phyloP scores from a whole-genome alignment of 2,888 invertebrate species.

The Cephus pulcher region DNA sequence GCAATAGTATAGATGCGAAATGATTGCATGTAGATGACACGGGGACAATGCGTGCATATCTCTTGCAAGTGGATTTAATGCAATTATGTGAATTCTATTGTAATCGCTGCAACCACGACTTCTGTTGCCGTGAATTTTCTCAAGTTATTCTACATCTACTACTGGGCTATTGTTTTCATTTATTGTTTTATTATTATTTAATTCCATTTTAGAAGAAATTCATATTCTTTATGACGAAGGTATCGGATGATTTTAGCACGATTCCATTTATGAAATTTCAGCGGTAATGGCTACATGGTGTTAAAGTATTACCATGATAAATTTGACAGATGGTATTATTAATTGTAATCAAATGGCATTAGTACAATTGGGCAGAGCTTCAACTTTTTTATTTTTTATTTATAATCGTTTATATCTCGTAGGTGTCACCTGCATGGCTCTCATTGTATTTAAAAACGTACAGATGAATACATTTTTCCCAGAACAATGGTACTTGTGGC shows the following conservation, averaged over 20 bases:
- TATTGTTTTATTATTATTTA: too few relatives aligned
- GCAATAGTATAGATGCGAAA: neutral
- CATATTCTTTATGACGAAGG: too few relatives aligned
- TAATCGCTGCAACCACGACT: neutral
- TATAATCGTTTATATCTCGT: neutral
- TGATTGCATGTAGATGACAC: neutral
- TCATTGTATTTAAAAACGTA: neutral
- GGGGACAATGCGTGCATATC: neutral
- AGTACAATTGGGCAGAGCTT: neutral
- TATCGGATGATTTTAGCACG: too few relatives aligned
- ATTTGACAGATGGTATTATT: neutral
- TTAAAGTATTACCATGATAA: neutral
- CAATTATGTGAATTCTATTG: neutral
- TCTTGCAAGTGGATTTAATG: neutral
- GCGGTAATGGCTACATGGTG: neutral
- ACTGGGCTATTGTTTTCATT: neutral
- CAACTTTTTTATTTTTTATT: neutral
- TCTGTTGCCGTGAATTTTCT: neutral
- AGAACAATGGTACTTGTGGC: neutral
- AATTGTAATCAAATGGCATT: neutral
- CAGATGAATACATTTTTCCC: neutral
- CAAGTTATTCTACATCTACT: neutral
- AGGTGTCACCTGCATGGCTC: neutral
- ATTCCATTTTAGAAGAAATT: neutral
- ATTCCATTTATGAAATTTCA: neutral